Conservation (phyloP, 2,888 invertebrate genomes). For the Neoaliturus tenellus region DNA sequence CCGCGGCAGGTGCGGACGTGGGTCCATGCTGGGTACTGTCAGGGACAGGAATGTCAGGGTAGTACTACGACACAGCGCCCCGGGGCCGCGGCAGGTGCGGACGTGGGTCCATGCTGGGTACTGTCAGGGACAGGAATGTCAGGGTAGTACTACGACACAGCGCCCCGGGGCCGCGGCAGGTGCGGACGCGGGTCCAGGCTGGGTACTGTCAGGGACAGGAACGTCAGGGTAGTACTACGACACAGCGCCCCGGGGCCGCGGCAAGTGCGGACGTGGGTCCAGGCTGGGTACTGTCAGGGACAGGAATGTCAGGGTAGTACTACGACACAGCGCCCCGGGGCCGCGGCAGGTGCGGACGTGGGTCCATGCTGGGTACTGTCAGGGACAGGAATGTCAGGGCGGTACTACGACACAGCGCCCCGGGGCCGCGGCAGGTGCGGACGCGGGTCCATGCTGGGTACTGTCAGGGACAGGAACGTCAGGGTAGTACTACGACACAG, state of each 20-base stretch:
- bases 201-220: slow-evolving; percentile 14
- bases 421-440: neutral
- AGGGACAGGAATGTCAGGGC: neutral
- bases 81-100: neutral
- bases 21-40: slow-evolving; percentile 19
- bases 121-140: neutral
- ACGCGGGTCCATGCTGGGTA: slow-evolving; percentile 19
- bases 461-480: neutral
- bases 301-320: neutral
- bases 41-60: neutral
- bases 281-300: slow-evolving; percentile 12
- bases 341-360: slow-evolving; percentile 1
- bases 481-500: neutral
- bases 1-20: slow-evolving; percentile 1
- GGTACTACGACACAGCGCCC: neutral
- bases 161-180: neutral
- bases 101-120: slow-evolving; percentile 16
- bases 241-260: neutral
- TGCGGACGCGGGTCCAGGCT: neutral
- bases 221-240: neutral
- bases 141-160: neutral
- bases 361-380: slow-evolving; percentile 19
- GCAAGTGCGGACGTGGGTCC: slow-evolving; percentile 3
- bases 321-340: neutral
- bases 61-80: neutral